Evolutionary conservation across 2,113 vertebrate genomes (phyloP).

Genomic region (Charina bottae): DNA sequence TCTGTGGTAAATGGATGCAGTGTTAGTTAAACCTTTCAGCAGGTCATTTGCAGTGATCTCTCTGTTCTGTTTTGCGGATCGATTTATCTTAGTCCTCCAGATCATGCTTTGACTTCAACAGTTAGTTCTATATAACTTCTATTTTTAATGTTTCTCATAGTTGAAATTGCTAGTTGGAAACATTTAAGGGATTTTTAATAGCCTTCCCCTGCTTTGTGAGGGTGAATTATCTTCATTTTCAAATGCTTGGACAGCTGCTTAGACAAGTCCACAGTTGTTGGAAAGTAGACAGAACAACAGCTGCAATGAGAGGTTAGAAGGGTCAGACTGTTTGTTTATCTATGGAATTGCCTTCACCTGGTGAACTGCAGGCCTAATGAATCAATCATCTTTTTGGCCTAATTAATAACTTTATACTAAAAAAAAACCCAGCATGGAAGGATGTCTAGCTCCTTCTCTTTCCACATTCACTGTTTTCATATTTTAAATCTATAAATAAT

Average conservation of each 20-base stretch:
- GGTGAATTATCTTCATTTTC: not conserved
- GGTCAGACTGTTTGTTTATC: not conserved
- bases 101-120: not conserved
- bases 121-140: not conserved
- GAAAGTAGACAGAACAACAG: not conserved
- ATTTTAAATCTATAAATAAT: not conserved
- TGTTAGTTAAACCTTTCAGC: not conserved
- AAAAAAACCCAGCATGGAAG: not conserved
- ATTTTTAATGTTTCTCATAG: not conserved
- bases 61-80: not conserved
- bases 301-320: not conserved
- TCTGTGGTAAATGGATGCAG: not conserved
- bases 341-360: not conserved
- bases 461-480: not conserved
- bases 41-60: not conserved
- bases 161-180: not conserved
- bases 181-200: not conserved
- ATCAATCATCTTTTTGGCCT: not conserved
- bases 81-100: not conserved
- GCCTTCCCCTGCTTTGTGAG: not conserved
- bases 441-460: not conserved
- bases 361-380: not conserved
- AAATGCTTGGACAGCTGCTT: not conserved
- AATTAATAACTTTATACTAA: not conserved
- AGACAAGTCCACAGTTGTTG: not conserved